Percentiles rank a stretch among this genome's conserved stretches.
Conservation (phyloP, 2,113 vertebrate species). For the Serilophus lunatus region DNA sequence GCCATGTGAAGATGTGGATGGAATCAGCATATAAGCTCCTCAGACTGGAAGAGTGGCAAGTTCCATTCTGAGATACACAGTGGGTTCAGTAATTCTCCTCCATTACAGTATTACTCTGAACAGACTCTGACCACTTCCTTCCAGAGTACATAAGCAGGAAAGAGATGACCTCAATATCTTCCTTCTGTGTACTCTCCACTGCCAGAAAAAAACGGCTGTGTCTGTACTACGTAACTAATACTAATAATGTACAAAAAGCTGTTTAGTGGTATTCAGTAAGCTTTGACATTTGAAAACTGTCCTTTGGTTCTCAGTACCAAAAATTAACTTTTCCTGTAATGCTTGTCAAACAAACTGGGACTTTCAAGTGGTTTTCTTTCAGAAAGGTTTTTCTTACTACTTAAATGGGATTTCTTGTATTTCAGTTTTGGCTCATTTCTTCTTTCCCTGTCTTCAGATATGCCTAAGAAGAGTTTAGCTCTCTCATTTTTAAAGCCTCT, state of each 20-base stretch:
- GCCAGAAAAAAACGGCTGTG: neutral
- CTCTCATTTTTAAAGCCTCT: neutral
- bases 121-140: neutral
- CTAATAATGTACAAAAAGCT: neutral
- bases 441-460: neutral
- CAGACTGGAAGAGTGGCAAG: neutral
- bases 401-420: neutral
- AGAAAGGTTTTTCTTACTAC: neutral
- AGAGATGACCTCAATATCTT: neutral
- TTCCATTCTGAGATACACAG: neutral
- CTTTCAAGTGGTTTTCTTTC: neutral
- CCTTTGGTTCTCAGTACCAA: neutral
- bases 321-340: neutral
- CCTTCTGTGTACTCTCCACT: neutral
- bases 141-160: neutral
- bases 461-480: neutral
- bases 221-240: neutral
- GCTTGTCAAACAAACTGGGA: neutral
- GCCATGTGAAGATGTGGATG: neutral
- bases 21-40: neutral
- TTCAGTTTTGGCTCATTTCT: neutral
- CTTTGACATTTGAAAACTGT: neutral
- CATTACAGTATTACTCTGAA: neutral
- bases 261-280: neutral
- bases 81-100: neutral